A percentile compares a stretch with the other conserved stretches of the same genome.
Evolutionary conservation across 1,140 invertebrate genomes (phyloP).

Genomic region (Temnothorax nylanderi): DNA sequence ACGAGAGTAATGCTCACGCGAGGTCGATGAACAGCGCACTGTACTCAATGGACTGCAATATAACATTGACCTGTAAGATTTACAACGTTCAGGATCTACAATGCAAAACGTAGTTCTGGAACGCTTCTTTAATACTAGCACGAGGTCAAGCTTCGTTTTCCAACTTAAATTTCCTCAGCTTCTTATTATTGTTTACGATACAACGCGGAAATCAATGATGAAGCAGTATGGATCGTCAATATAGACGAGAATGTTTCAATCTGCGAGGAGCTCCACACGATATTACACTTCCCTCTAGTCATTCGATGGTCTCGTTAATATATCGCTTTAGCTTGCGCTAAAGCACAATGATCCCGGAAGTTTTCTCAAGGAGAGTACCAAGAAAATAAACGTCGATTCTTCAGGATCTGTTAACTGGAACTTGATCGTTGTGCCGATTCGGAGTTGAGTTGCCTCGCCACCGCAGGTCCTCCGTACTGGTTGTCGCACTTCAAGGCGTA

Average conservation of each 20-base stretch:
- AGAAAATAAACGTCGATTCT: constrained; percentile 29
- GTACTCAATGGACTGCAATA: not conserved
- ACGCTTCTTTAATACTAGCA: not conserved
- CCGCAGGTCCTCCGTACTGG: not conserved
- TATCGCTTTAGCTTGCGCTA: not conserved
- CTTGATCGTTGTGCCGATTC: not conserved
- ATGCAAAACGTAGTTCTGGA: not conserved
- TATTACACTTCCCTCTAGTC: not conserved
- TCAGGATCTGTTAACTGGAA: constrained; percentile 64
- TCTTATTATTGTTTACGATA: not conserved
- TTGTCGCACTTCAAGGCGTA: constrained; percentile 15
- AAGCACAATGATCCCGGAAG: constrained; percentile 7
- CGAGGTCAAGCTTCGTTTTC: not conserved
- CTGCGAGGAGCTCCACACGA: not conserved
- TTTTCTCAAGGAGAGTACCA: not conserved
- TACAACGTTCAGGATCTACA: not conserved
- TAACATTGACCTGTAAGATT: constrained; percentile 4
- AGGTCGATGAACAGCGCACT: not conserved
- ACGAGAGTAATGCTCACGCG: not conserved
- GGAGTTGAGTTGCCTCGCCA: not conserved
- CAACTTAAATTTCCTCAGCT: not conserved
- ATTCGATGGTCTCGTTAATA: not conserved
- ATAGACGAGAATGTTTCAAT: not conserved
- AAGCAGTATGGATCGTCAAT: not conserved
- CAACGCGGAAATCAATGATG: not conserved